Evolutionary conservation across 2,888 invertebrate genomes (phyloP).

Genomic region (Trachelus stipa): DNA sequence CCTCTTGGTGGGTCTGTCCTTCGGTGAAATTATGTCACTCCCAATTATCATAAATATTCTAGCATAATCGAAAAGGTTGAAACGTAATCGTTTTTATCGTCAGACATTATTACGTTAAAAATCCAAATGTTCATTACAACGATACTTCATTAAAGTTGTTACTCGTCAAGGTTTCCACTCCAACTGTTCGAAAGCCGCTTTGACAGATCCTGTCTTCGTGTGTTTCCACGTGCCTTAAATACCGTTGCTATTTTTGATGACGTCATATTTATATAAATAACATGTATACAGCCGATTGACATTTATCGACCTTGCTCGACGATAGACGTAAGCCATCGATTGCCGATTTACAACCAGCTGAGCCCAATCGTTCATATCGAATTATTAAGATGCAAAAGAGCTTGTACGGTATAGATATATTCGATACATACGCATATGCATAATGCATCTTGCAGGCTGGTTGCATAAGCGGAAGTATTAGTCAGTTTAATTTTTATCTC

Average conservation of each 20-base stretch:
- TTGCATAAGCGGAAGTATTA: conserved; percentile 47
- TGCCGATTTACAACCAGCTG: not conserved
- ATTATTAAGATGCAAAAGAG: not conserved
- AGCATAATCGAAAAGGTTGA: not conserved
- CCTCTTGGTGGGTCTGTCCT: not conserved
- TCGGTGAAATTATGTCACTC: not conserved
- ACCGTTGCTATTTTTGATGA: not conserved
- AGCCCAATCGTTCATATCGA: not conserved
- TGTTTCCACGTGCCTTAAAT: not conserved
- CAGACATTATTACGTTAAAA: not conserved
- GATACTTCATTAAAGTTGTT: not conserved
- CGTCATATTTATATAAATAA: not conserved
- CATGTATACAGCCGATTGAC: not conserved
- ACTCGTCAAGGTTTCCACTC: not conserved
- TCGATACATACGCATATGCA: too few relatives aligned
- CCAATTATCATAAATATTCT: not conserved
- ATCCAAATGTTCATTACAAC: not conserved
- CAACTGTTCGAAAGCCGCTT: not conserved
- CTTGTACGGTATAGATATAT: too few relatives aligned
- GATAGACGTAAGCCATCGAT: not conserved
- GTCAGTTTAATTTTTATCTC: too few relatives aligned
- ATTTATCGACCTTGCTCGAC: not conserved
- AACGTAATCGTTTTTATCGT: not conserved
- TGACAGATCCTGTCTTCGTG: too few relatives aligned
- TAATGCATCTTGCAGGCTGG: conserved; percentile 25